Base-by-base conservation (phyloP, 2,113 vertebrate genomes). In the Siniperca knerii region DNA sequence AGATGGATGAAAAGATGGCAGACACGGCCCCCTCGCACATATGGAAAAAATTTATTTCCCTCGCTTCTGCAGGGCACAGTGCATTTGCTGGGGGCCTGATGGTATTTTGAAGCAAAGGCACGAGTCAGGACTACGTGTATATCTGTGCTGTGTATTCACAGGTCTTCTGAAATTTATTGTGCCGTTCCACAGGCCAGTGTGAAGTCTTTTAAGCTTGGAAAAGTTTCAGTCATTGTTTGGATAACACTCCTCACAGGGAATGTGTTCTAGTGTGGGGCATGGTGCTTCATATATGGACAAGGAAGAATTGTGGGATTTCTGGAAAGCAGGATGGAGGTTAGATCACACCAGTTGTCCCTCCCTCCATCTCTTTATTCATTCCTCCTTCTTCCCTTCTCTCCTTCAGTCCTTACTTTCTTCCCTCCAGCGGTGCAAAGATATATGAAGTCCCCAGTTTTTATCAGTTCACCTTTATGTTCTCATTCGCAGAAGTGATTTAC, bases 41-140 rank as follows among this genome's bases (percentile, higher is more conserved):
- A 94, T 96, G 95, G 94, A 95, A 96, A 85, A 90, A 60, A 95
- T 95, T 94, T 93, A 78, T 91, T 79, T 84, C 75, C 87, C 68
- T 87, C 35, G 44, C 79, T 84, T 79, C 72, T 68, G 77, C 87
- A 79, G 90, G 92, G 90, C 88, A 84, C 83, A 35, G 60, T 46
- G 75, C 69, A 75, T 55, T 69, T 61, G 71, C 77, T 82, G 57
- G 61, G 8, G 50, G 80, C 23, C 74, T 81, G 87, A 12, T 64
- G 65, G 78, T 81, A 29, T 64, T 86, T 68, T 62, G 71, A 77
- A 77, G 81, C 23, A 67, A 83, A 77, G 54, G 57, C 66, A 25
- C 3, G 46, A 62, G n/a, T 75, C 37, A 6, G 42, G n/a, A 54
- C 44, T 18, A 12, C 71, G 1, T 18, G 7, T 68, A 3, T 54